Evolutionary conservation across 2,888 invertebrate genomes (phyloP), one percentile per base, ranked within the genome.

Genomic region (Ferrisia virgata): DNA sequence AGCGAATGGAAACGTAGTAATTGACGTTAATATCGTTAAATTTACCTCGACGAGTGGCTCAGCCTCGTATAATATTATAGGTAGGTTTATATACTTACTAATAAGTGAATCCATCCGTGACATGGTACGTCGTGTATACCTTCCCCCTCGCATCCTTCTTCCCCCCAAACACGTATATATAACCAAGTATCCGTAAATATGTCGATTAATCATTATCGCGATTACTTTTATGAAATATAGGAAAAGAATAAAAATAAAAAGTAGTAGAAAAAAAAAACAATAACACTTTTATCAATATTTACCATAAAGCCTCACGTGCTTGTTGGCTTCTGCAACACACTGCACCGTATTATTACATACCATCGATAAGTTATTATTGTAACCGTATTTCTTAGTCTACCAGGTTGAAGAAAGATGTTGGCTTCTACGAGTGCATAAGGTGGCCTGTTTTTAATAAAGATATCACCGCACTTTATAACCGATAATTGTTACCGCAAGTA

Each of bases 1-100:
- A 72, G 28, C 72, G n/a, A 72, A 31, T 72, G 58, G 58, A 72
- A 72, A 72, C 22, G 72, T 28, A 9, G 72, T 72, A 72, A 72
- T 72, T 72, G 72, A 72, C 72, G 72, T 72, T 72, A 72, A 72
- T 72, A 33, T 72, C 33, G 72, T 33, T 64, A 64, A 64, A 64
- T 64, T 64, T 28, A 25, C 28, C 58, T 64, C 58, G 58, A 64
- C 25, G 28, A 28, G 58, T 64, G 25, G 13, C 28, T 64, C 28
- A 64, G 58, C 58, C 58, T 64, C 25, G n/a, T n/a, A n/a, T n/a
- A n/a, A n/a, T n/a, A n/a, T n/a, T n/a, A n/a, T n/a, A n/a, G n/a
- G n/a, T n/a, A n/a, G n/a, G n/a, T 28, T 64, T 25, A 64, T 47
- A 18, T 47, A 47, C 13, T n/a, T 72, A 31, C 31, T 72, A 72